Percentiles rank a stretch among this genome's conserved stretches.
phyloP scores from a whole-genome alignment of 1,140 invertebrate genomes.

The Dryas iulia region DNA sequence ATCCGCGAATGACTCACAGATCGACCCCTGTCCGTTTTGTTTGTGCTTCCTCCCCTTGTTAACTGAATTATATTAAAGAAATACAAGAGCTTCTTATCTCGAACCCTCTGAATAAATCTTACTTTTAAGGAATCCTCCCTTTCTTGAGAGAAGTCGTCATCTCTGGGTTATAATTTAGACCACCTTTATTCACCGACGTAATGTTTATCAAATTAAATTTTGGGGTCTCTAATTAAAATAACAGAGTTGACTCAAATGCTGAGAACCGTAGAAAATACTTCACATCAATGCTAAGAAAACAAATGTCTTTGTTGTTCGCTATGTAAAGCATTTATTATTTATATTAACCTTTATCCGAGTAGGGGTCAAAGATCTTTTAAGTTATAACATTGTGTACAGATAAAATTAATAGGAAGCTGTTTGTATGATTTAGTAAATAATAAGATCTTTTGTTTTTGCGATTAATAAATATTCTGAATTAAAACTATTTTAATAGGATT shows the following conservation, averaged over 20 bases:
- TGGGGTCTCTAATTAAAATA: slow-evolving; percentile 36
- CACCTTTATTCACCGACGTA: slow-evolving; percentile 35
- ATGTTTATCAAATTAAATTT: slow-evolving; percentile 44
- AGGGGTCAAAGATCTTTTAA: neutral
- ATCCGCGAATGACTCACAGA: slow-evolving; percentile 68
- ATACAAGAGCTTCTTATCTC: slow-evolving; percentile 58
- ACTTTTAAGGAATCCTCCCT: slow-evolving; percentile 50
- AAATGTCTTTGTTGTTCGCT: neutral
- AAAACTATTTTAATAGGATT: no score
- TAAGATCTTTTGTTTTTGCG: no score
- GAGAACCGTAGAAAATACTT: neutral
- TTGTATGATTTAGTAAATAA: no score
- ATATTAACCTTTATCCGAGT: neutral
- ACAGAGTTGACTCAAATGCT: slow-evolving; percentile 10
- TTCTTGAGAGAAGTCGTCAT: slow-evolving; percentile 38
- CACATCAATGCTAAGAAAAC: neutral
- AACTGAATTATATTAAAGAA: slow-evolving; percentile 74
- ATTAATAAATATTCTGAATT: no score
- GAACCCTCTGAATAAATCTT: slow-evolving; percentile 67
- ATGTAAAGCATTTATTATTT: neutral
- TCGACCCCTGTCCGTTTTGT: slow-evolving; percentile 63
- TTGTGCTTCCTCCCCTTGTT: slow-evolving; percentile 72
- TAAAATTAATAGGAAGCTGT: neutral
- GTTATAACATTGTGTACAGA: neutral
- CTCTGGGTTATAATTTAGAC: slow-evolving; percentile 36